phyloP scores from a whole-genome alignment of 2,797 vertebrate species.

The Schizopygopsis pylzovi region DNA sequence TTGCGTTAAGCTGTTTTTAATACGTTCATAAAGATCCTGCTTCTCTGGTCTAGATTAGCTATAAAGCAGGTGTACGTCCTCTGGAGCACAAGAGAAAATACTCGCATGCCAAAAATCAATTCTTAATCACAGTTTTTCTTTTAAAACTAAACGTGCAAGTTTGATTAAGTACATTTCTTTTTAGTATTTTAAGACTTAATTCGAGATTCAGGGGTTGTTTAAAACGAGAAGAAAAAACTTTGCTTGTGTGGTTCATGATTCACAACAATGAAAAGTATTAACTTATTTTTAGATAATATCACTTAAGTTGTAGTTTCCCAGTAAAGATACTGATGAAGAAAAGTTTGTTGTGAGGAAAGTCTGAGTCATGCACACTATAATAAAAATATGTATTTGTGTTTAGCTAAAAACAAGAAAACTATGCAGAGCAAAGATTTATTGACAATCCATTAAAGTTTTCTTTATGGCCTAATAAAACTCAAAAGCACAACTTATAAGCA shows the following conservation, averaged over 20 bases:
- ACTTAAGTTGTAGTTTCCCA: neutral
- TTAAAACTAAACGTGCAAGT: neutral
- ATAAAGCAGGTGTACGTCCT: slow-evolving; percentile 77
- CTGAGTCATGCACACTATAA: neutral
- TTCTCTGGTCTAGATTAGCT: slow-evolving; percentile 83
- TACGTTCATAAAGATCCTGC: slow-evolving; percentile 85
- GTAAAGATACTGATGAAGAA: neutral
- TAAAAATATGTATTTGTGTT: neutral
- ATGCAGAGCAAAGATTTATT: neutral
- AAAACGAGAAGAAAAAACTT: neutral
- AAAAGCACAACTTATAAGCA: neutral
- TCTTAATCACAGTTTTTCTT: neutral
- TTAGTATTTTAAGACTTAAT: neutral
- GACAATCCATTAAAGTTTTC: neutral
- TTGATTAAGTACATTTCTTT: neutral
- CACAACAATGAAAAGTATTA: neutral
- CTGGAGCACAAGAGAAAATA: slow-evolving; percentile 80
- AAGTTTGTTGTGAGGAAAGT: neutral
- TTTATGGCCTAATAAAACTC: neutral
- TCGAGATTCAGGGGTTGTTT: neutral
- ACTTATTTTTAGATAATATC: too few relatives aligned
- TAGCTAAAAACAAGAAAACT: neutral
- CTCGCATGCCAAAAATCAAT: slow-evolving; percentile 43
- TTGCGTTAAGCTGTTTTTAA: slow-evolving; percentile 85
- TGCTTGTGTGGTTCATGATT: neutral